Percentiles rank a stretch among this genome's conserved stretches.
Conservation (phyloP, 2,797 vertebrate species). For the Melanotaenia trifasciata region DNA sequence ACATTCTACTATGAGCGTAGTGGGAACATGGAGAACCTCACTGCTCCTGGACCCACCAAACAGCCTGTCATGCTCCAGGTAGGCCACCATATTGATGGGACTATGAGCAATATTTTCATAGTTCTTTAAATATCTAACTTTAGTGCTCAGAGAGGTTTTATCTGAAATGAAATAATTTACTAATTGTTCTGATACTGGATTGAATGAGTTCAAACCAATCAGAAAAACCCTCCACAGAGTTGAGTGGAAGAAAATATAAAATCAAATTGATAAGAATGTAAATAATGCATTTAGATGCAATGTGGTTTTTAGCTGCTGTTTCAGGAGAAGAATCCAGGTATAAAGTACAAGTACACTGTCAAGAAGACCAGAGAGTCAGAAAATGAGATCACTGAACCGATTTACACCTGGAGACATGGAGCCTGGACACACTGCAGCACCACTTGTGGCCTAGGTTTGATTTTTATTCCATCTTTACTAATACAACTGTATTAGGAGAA, state of each 20-base stretch:
- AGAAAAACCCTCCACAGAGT: neutral
- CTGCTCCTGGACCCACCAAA: conserved; percentile 91
- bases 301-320: conserved; percentile 87
- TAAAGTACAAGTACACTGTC: conserved; percentile 91
- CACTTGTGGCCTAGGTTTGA: conserved; percentile 90
- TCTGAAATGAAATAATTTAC: neutral
- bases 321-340: conserved; percentile 93
- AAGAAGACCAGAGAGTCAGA: conserved; percentile 85
- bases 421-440: conserved; percentile 94
- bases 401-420: conserved; percentile 91
- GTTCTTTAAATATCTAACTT: neutral
- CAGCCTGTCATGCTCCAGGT: conserved; percentile 95
- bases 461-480: neutral
- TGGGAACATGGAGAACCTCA: conserved; percentile 94
- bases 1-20: conserved; percentile 91
- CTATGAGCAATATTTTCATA: neutral
- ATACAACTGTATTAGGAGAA: neutral
- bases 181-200: neutral
- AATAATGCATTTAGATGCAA: neutral
- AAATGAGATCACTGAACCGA: conserved; percentile 86
- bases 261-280: neutral
- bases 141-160: too few relatives aligned
- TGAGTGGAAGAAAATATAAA: neutral
- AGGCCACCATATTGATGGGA: conserved; percentile 23
- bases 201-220: neutral